Base-by-base conservation (phyloP, 2,113 vertebrate species). In the Catharus fuscescens region DNA sequence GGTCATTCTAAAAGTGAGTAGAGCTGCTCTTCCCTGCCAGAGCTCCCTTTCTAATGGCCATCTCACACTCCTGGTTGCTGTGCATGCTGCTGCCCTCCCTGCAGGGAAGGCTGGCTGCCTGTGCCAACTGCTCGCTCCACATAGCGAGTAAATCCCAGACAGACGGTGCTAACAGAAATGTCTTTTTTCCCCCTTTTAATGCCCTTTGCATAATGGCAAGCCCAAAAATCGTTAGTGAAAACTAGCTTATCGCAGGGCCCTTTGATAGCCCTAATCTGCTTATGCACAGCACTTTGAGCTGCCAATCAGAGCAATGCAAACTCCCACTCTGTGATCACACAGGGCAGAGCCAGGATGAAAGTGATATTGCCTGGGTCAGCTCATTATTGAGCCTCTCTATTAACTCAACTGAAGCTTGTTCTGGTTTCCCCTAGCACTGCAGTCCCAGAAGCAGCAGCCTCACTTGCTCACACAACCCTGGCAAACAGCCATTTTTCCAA, bases 221-320 rank as follows among this genome's bases (percentile, higher is more conserved):
- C 90, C 93, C 96, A 88, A 88, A 97, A 96, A 95, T 96, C 76
- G 62, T 96, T 96, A 96, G 94, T 89, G 95, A 94, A 97, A 96
- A 96, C 90, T 80, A 97, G 96, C 96, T 97, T 97, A 97, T 96
- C 70, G 26, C 79, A 91, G 76, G 95, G 92, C 90, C 82, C 95
- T 97, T 97, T 97, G 95, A 97, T 95, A 97, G 94, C 93, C 95
- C 91, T 97, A 97, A 97, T 97, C 96, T 97, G 96, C 95, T 97
- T 97, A 97, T 25, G 88, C n/a, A 7, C 92, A 95, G 92, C 94
- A 92, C 93, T 96, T 88, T 96, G 95, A 96, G 96, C 95, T 96
- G 95, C 96, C 95, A 96, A 82, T 97, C 96, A 96, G 83, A 77
- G 94, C 94, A 65, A 34, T 25, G 47, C 38, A 50, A 95, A 95